phyloP scores from a whole-genome alignment of 2,113 vertebrate genomes.

The Spea multiplicata region DNA sequence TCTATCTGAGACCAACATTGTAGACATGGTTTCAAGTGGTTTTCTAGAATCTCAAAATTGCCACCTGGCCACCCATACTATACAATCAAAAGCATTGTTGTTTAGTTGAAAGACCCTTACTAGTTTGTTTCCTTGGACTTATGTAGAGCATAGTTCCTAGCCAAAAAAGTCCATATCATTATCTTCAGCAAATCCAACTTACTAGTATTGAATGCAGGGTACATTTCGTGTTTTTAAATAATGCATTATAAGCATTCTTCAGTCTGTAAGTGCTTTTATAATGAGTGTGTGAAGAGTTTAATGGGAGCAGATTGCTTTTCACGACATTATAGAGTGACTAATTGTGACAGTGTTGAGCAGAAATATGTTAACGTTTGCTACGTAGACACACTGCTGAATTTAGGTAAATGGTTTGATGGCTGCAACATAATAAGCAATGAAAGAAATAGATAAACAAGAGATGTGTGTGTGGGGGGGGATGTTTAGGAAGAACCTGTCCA shows the following conservation, averaged over 20 bases:
- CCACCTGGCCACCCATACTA: too few relatives aligned
- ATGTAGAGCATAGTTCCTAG: too few relatives aligned
- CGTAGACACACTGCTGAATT: conserved; percentile 59
- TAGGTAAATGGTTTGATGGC: conserved; percentile 64
- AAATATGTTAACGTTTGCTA: conserved; percentile 77
- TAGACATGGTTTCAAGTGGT: too few relatives aligned
- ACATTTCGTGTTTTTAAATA: conserved; percentile 82
- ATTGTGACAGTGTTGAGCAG: conserved; percentile 78
- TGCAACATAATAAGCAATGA: conserved; percentile 58
- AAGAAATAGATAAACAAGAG: neutral
- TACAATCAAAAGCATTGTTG: too few relatives aligned
- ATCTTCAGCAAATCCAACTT: neutral
- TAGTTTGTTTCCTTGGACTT: too few relatives aligned
- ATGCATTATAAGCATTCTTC: conserved; percentile 81
- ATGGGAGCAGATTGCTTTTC: conserved; percentile 83
- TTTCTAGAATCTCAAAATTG: too few relatives aligned
- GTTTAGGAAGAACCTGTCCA: too few relatives aligned
- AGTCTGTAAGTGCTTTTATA: conserved; percentile 82
- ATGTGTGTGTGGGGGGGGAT: too few relatives aligned
- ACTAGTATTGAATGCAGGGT: conserved; percentile 67
- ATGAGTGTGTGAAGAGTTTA: conserved; percentile 84
- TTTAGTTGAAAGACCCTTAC: too few relatives aligned
- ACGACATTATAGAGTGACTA: conserved; percentile 84
- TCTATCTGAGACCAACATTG: too few relatives aligned
- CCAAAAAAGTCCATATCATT: too few relatives aligned